Base-by-base conservation (phyloP, 1,140 invertebrate genomes). In the Akabosia matsudoensis region DNA sequence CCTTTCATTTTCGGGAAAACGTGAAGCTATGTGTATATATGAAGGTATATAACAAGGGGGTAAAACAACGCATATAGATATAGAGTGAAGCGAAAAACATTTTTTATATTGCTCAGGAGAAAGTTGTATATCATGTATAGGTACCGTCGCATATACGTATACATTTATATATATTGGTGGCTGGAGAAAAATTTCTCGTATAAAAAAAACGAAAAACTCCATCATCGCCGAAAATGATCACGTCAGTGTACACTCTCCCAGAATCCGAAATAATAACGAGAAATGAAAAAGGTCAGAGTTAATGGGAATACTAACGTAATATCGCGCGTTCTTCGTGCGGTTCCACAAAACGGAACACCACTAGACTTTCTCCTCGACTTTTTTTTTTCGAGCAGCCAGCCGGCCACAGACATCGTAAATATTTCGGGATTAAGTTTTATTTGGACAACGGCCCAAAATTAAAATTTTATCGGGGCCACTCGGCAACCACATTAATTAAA, bases 261-360 rank as follows among this genome's bases (percentile, higher is more conserved):
- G 30, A 67, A 61, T 61, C 54, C 14, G 13, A 61, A 61, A n/a
- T 45, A 45, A 45, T 45, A 45, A 45, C 37, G 37, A 61, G 24
- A 61, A 61, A 61, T 61, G 54, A 61, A 45, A 67, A 67, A 67
- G 61, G 61, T 67, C 61, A 67, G 24, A 67, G 61, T 67, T 67
- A 67, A 67, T 67, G 61, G 24, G 22, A 28, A 31, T 67, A 56
- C 54, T 45, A 45, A 7, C 37, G 37, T 45, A 45, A 45, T 45
- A 45, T 45, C 18, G 37, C 37, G 37, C 18, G 7, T 45, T 45
- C 18, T 18, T 45, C 37, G 7, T 18, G 7, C 37, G 7, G 7
- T 45, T n/a, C n/a, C n/a, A n/a, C n/a, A n/a, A n/a, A n/a, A n/a
- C n/a, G n/a, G n/a, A n/a, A n/a, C n/a, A n/a, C n/a, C n/a, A n/a